phyloP scores from a whole-genome alignment of 53 echinoderm and acorn worm species.

The Arbacia lixula region DNA sequence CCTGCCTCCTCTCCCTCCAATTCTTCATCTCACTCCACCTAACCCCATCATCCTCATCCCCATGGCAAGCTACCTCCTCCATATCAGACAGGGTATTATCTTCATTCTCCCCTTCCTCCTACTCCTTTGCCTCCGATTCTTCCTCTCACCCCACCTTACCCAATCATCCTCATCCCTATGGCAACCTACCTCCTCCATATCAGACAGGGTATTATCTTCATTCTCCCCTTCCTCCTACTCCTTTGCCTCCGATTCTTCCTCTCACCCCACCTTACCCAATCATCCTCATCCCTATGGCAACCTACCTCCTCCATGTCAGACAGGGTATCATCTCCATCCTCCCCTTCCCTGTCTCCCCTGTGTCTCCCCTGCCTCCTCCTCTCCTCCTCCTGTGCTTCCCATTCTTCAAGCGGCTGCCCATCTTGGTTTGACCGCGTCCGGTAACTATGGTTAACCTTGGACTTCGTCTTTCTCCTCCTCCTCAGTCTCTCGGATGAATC shows the following conservation, averaged over 20 bases:
- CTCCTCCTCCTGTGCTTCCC: slow-evolving; percentile 43
- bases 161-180: too few species aligned
- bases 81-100: slow-evolving; percentile 33
- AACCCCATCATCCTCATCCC: neutral
- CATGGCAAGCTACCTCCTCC: neutral
- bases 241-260: neutral
- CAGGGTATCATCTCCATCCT: slow-evolving; percentile 17
- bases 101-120: neutral
- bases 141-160: neutral
- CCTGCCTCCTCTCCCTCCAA: neutral
- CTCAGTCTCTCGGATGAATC: slow-evolving; percentile 67
- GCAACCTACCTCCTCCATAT: slow-evolving; percentile 3
- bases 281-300: neutral
- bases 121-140: neutral
- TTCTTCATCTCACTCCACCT: slow-evolving; percentile 16
- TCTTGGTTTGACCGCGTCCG: slow-evolving; percentile 73
- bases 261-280: neutral
- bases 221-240: neutral
- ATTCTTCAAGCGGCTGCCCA: slow-evolving; percentile 19
- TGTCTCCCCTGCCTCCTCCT: too few species aligned
- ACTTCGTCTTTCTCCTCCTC: slow-evolving; percentile 65
- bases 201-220: neutral
- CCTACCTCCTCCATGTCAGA: slow-evolving; percentile 21
- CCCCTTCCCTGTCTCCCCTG: slow-evolving; percentile 43
- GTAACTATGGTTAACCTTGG: slow-evolving; percentile 72